Conservation (phyloP, 1,140 invertebrate species). For the Sminthurides bifidus region DNA sequence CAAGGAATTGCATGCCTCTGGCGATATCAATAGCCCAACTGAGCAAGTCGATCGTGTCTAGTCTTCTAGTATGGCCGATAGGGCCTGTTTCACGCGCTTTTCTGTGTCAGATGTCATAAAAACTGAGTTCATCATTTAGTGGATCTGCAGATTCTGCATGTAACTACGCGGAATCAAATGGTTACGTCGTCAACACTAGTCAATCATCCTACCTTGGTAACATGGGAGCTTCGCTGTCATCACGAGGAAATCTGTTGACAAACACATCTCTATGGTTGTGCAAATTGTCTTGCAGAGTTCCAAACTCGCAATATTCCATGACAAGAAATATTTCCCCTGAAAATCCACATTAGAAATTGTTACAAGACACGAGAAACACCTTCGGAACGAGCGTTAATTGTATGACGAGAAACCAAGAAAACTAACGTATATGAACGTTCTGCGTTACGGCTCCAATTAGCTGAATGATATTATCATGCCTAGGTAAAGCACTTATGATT, state of each 20-base stretch:
- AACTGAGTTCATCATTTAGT: too few relatives aligned
- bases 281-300: constrained; percentile 3
- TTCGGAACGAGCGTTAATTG: not conserved
- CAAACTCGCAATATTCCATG: constrained; percentile 4
- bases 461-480: constrained; percentile 11
- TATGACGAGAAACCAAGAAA: not conserved
- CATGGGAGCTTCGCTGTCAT: too few relatives aligned
- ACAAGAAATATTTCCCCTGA: not conserved
- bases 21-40: too few relatives aligned
- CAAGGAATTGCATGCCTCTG: constrained; percentile 1
- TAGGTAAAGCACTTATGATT: constrained; percentile 6
- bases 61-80: too few relatives aligned
- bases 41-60: too few relatives aligned
- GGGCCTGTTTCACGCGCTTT: too few relatives aligned
- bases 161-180: too few relatives aligned
- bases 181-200: too few relatives aligned
- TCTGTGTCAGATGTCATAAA: too few relatives aligned
- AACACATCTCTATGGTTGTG: not conserved
- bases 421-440: constrained; percentile 3
- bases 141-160: too few relatives aligned
- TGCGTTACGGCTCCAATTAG: constrained; percentile 11
- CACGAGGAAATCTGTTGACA: constrained; percentile 4
- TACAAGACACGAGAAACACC: too few relatives aligned
- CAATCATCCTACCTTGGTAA: too few relatives aligned
- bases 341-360: not conserved